Conservation (phyloP, 2,113 vertebrate genomes). For the Hydropotes inermis region DNA sequence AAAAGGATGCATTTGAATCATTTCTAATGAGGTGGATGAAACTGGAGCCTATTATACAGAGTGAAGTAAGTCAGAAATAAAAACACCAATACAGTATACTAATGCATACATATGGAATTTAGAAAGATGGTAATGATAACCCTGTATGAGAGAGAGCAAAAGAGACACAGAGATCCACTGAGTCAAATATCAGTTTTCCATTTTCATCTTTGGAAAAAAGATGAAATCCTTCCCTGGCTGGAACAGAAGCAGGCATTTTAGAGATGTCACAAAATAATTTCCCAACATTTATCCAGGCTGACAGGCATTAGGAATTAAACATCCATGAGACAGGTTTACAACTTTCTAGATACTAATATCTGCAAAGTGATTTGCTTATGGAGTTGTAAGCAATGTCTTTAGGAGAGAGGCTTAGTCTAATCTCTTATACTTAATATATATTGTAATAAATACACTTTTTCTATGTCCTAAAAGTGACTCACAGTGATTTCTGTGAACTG, state of each 20-base stretch:
- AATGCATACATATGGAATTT: too few species aligned
- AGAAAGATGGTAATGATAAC: too few species aligned
- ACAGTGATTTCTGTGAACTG: not conserved
- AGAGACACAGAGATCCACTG: constrained; percentile 43
- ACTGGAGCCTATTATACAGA: too few species aligned
- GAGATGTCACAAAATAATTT: not conserved
- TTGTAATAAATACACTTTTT: not conserved
- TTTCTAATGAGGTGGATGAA: too few species aligned
- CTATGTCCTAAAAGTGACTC: not conserved
- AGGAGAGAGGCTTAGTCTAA: not conserved
- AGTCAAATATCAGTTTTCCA: not conserved
- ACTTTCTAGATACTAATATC: not conserved
- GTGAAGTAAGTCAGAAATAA: too few species aligned
- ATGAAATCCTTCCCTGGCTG: constrained; percentile 76
- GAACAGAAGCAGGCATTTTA: not conserved
- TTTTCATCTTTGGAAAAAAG: constrained; percentile 77
- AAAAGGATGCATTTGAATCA: too few species aligned
- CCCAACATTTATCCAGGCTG: not conserved
- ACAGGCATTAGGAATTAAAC: not conserved
- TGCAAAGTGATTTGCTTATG: not conserved
- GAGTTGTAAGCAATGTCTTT: not conserved
- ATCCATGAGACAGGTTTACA: not conserved
- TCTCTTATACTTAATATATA: not conserved
- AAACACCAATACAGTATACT: too few species aligned
- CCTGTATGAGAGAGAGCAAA: too few species aligned